A percentile compares a stretch with the other conserved stretches of the same genome.
Evolutionary conservation across 1,140 invertebrate genomes (phyloP).

Genomic region (Sminthurides bifidus): DNA sequence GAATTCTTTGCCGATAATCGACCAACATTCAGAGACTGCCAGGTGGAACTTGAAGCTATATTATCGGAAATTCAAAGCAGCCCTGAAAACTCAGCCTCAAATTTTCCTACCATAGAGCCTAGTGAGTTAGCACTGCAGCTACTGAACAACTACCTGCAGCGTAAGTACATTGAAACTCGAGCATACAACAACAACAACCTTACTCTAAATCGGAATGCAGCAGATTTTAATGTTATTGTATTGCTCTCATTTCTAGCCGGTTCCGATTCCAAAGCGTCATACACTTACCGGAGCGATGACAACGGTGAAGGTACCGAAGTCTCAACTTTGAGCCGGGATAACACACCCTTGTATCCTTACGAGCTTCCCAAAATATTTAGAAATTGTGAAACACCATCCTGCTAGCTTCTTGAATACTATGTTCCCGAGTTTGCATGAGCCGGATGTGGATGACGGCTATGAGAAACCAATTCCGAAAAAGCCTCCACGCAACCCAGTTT

Average conservation of each 20-base stretch:
- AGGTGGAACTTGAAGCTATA: constrained; percentile 47
- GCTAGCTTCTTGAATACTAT: not conserved
- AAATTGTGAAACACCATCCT: not conserved
- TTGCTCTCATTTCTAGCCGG: not conserved
- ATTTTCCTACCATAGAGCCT: not conserved
- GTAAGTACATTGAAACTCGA: not conserved
- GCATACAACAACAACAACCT: not conserved
- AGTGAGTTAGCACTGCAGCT: not conserved
- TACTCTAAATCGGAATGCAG: not conserved
- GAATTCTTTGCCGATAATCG: constrained; percentile 56
- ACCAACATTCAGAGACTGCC: constrained; percentile 63
- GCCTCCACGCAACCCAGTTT: constrained; percentile 10
- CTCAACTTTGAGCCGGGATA: not conserved
- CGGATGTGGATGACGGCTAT: constrained; percentile 18
- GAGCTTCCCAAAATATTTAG: constrained; percentile 18
- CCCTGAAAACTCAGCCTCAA: not conserved
- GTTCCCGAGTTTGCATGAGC: not conserved
- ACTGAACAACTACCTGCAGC: constrained; percentile 1
- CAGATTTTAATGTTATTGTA: not conserved
- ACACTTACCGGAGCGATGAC: not conserved
- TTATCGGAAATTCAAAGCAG: constrained; percentile 8
- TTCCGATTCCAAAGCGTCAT: not conserved
- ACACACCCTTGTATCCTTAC: not conserved
- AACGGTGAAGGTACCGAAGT: not conserved
- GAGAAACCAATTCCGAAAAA: constrained; percentile 24